Evolutionary conservation across 2,113 vertebrate species (phyloP), one percentile per base, ranked within the genome.

Genomic region (Micronycteris hirsuta): DNA sequence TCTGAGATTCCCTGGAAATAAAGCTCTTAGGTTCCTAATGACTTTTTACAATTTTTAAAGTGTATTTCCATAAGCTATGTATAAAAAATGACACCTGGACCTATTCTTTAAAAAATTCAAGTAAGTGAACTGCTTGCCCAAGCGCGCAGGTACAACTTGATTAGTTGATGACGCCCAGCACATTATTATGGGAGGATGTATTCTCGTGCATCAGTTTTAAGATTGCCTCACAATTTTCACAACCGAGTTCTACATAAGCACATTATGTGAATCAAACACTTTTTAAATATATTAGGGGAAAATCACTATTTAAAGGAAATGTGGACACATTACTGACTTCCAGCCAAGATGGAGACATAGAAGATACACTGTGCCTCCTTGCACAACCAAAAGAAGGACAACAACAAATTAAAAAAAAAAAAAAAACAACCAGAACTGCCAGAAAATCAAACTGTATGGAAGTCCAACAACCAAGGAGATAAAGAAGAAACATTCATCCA

Each of bases 1-100:
- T 95, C 81, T 83, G 43, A 89, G 84, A 9, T 78, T 94, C 41
- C 86, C 33, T 83, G 24, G 49, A 86, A 92, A 92, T 86, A 58
- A 52, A 24, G 28, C 24, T 67, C 45, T 49, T 65, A 41, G 14
- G 4, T 80, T 80, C 12, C 47, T 74, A 31, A 45, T 84, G 36
- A 74, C 15, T 6, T 82, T 89, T 91, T 47, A 93, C 20, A 47
- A 20, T 45, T 63, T 71, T 68, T 45, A 58, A 84, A 58, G 47
- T 22, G 13, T 7, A 49, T 43, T 68, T 8, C 17, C 11, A 33
- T 82, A 45, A 78, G 24, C 38, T 63, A 5, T 45, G 6, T 80
- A 31, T 63, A 84, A 82, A 20, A 58, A 96, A 33, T 49, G 31
- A n/a, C 26, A 49, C 8, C 15, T 61, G 15, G 47, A 43, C 7